Conservation (phyloP, 2,797 vertebrate genomes). For the Syngnathus rostellatus region DNA sequence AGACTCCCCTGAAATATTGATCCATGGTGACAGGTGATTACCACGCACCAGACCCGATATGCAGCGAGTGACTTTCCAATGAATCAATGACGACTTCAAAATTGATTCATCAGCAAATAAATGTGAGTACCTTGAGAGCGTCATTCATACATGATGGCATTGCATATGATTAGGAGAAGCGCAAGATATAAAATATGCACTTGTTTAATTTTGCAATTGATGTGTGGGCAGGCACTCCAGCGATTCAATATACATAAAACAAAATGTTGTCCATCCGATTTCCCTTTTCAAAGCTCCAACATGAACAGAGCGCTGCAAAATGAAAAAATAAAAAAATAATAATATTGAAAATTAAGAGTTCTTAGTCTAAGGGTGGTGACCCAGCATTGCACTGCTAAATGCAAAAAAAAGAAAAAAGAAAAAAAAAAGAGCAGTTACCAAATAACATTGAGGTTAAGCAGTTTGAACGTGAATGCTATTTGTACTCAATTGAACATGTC, state of each 20-base stretch:
- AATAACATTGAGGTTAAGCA: not conserved
- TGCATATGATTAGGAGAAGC: too few relatives aligned
- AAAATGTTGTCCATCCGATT: not conserved
- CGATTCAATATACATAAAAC: not conserved
- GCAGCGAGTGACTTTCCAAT: too few relatives aligned
- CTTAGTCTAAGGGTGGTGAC: not conserved
- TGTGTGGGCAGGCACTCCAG: not conserved
- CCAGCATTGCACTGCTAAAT: not conserved
- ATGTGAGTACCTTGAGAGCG: too few relatives aligned
- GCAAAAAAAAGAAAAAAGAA: too few relatives aligned
- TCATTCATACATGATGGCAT: too few relatives aligned
- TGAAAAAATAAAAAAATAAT: too few relatives aligned
- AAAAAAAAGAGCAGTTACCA: not conserved
- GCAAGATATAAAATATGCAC: not conserved
- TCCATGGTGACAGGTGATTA: too few relatives aligned
- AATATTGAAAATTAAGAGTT: not conserved
- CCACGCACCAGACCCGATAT: too few relatives aligned
- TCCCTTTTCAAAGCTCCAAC: not conserved
- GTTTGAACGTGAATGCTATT: not conserved
- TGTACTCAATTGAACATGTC: not conserved
- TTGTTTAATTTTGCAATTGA: not conserved
- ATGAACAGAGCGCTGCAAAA: not conserved
- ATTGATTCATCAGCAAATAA: too few relatives aligned
- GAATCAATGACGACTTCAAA: too few relatives aligned
- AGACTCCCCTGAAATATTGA: too few relatives aligned